Percentiles rank a stretch among this genome's conserved stretches.
These are phyloP conservation scores for Campoletis raptor DNA, from an alignment of 2,888 invertebrate species.

Conservation along the genomic window DNA sequence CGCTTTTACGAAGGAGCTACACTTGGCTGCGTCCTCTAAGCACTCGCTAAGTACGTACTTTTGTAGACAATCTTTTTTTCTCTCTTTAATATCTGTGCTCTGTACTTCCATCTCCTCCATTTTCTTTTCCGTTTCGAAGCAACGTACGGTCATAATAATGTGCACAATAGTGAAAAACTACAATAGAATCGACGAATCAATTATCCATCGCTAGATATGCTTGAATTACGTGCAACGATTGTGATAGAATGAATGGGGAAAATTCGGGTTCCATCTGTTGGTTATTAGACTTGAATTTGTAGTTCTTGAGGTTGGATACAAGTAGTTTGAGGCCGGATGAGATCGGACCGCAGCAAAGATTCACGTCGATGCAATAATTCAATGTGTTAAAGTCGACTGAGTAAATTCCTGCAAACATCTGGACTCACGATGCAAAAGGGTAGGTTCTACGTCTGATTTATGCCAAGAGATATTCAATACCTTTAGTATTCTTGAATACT, in stretches of 20 bases:
- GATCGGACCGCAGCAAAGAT: conserved; percentile 52
- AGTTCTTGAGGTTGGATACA: not conserved
- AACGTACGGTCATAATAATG: conserved; percentile 17
- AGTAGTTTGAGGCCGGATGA: conserved; percentile 46
- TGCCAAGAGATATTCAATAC: not conserved
- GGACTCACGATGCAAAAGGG: conserved; percentile 8
- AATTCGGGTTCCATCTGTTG: not conserved
- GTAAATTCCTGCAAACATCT: conserved; percentile 25
- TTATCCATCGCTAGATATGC: not conserved
- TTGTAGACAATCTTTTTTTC: conserved; percentile 78
- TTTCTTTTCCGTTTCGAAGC: conserved; percentile 65
- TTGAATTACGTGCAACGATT: not conserved
- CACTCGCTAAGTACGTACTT: conserved; percentile 80
- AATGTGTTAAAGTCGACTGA: not conserved
- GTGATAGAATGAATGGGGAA: not conserved
- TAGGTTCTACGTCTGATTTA: not conserved
- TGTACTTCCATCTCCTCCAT: conserved; percentile 67
- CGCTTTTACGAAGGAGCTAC: conserved; percentile 79
- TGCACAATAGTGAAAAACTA: not conserved
- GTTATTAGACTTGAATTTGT: not conserved
- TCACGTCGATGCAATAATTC: not conserved
- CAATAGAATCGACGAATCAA: not conserved
- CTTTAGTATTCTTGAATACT: conserved; percentile 11
- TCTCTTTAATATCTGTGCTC: conserved; percentile 66
- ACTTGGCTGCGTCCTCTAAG: conserved; percentile 80